These are phyloP conservation scores for Cepaea nemoralis DNA, from an alignment of 1,140 invertebrate genomes.

Conservation along the genomic window DNA sequence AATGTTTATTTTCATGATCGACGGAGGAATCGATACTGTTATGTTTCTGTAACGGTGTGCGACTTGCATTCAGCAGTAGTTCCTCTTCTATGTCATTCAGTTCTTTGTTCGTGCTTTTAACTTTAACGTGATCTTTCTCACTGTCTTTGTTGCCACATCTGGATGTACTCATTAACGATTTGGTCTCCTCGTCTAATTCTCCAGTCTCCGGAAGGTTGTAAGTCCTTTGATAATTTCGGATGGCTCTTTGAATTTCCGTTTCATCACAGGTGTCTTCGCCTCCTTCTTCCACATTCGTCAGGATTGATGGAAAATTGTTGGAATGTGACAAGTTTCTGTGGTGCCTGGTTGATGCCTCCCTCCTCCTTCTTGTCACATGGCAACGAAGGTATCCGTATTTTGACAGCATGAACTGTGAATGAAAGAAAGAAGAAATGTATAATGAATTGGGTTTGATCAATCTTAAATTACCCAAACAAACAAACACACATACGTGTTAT, in stretches of 20 bases:
- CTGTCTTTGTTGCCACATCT: conserved; percentile 72
- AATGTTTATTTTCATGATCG: background rate
- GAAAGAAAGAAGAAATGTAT: conserved; percentile 30
- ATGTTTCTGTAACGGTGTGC: background rate
- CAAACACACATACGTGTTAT: no score
- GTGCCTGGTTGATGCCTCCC: conserved; percentile 9
- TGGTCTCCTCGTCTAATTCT: conserved; percentile 66
- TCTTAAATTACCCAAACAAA: no score
- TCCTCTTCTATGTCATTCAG: no score
- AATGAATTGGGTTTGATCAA: no score
- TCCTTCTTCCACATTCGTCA: conserved; percentile 38
- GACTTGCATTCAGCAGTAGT: background rate
- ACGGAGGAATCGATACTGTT: background rate
- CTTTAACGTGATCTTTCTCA: conserved; percentile 42
- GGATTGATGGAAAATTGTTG: conserved; percentile 12
- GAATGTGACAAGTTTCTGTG: background rate
- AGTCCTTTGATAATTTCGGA: conserved; percentile 68
- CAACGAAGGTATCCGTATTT: conserved; percentile 64
- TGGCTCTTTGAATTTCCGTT: conserved; percentile 57
- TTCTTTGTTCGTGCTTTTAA: background rate
- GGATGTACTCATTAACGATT: conserved; percentile 68
- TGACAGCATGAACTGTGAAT: conserved; percentile 56
- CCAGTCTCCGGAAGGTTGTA: conserved; percentile 70
- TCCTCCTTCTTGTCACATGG: conserved; percentile 44
- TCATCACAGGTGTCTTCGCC: conserved; percentile 54